Evolutionary conservation across 2,888 invertebrate genomes (phyloP).

Genomic region (Diadegma fenestrale): DNA sequence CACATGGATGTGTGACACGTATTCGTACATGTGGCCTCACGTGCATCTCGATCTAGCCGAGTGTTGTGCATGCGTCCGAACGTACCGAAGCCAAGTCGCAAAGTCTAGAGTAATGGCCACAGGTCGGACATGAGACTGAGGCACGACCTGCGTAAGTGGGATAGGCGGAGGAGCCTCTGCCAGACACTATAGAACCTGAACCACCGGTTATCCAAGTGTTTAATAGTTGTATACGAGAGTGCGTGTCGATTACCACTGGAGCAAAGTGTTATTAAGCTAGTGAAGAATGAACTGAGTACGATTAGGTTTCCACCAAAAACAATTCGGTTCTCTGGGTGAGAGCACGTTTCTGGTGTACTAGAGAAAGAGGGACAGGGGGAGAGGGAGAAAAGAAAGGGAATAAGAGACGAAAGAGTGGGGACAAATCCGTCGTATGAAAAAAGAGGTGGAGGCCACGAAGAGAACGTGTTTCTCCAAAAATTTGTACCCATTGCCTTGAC

Average conservation of each 20-base stretch:
- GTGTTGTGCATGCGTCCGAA: conserved; percentile 42
- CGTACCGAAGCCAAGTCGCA: conserved; percentile 48
- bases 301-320: conserved; percentile 43
- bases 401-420: conserved; percentile 39
- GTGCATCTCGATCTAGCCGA: conserved; percentile 38
- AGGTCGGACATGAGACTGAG: conserved; percentile 67
- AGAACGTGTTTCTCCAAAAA: conserved; percentile 58
- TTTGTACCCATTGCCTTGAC: conserved; percentile 26
- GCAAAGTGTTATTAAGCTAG: conserved; percentile 11
- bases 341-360: conserved; percentile 3
- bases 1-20: conserved; percentile 33
- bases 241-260: conserved; percentile 7
- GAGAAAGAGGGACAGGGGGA: conserved; percentile 11
- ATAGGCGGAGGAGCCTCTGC: conserved; percentile 64
- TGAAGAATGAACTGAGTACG: conserved; percentile 25
- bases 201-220: conserved; percentile 9
- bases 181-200: conserved; percentile 49
- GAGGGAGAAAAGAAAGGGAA: conserved; percentile 3
- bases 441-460: conserved; percentile 80
- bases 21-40: conserved; percentile 16
- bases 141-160: conserved; percentile 68
- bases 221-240: conserved; percentile 5
- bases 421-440: conserved; percentile 32
- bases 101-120: conserved; percentile 46
- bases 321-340: background rate